Percentiles rank a stretch among this genome's conserved stretches.
phyloP scores from a whole-genome alignment of 2,113 vertebrate genomes.

The Ptilorrhoa leucosticta region DNA sequence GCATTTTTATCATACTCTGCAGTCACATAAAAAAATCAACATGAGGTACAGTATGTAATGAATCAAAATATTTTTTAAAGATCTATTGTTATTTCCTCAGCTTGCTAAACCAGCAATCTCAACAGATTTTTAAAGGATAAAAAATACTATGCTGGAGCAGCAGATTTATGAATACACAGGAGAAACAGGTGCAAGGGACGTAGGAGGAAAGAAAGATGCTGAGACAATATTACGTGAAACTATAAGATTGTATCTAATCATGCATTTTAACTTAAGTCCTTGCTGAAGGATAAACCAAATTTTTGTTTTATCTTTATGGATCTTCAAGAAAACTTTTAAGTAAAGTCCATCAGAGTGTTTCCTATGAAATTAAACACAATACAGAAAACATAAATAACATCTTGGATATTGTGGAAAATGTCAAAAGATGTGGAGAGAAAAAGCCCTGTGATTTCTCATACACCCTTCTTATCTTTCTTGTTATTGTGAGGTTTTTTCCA shows the following conservation, averaged over 20 bases:
- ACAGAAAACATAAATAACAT: background rate
- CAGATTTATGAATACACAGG: conserved; percentile 6
- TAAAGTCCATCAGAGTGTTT: background rate
- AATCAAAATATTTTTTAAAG: background rate
- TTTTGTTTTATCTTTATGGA: background rate
- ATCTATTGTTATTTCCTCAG: background rate
- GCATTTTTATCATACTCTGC: background rate
- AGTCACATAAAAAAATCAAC: background rate
- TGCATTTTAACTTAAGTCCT: background rate
- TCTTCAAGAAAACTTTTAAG: background rate
- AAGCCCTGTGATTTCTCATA: background rate
- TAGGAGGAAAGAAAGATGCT: conserved; percentile 8
- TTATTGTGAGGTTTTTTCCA: rapidly evolving
- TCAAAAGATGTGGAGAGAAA: background rate
- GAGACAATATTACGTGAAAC: background rate
- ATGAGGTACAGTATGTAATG: background rate
- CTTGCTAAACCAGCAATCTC: background rate
- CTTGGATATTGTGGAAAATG: background rate
- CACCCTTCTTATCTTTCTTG: background rate
- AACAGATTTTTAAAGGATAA: conserved; percentile 20
- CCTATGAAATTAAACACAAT: background rate
- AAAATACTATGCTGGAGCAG: background rate
- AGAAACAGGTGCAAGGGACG: conserved; percentile 16
- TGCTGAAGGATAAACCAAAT: background rate
- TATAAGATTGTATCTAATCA: background rate